Percentiles rank a stretch among this genome's conserved stretches.
These are phyloP conservation scores for Amphimallon solstitiale DNA, from an alignment of 2,888 invertebrate species.

Conservation along the genomic window DNA sequence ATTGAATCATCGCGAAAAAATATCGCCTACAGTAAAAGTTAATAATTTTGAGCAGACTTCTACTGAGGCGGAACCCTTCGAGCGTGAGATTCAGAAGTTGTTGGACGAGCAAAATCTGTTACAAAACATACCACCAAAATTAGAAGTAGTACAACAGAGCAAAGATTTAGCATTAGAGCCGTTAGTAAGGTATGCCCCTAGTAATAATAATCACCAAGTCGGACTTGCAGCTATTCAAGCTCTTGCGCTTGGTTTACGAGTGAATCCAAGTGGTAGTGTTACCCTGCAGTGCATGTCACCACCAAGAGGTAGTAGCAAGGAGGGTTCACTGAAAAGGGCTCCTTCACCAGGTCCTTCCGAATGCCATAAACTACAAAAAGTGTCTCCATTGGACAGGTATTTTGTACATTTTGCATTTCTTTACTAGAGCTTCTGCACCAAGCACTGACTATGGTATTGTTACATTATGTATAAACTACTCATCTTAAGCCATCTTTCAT, in stretches of 20 bases:
- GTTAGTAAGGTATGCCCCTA: constrained; percentile 57
- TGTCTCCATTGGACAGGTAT: constrained; percentile 63
- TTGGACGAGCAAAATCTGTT: constrained; percentile 77
- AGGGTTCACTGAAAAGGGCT: constrained; percentile 63
- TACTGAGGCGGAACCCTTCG: constrained; percentile 73
- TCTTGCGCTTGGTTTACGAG: constrained; percentile 67
- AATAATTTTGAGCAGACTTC: constrained; percentile 65
- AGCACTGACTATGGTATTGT: constrained; percentile 13
- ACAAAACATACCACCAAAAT: constrained; percentile 70
- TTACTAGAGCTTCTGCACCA: constrained; percentile 30
- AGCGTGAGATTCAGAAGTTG: constrained; percentile 82
- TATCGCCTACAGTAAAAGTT: constrained; percentile 58
- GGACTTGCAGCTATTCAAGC: constrained; percentile 83
- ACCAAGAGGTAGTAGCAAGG: constrained; percentile 64
- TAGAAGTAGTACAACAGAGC: constrained; percentile 70
- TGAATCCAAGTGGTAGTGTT: constrained; percentile 60
- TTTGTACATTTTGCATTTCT: constrained; percentile 18
- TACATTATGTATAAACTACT: constrained; percentile 12
- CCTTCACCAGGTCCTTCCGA: constrained; percentile 60
- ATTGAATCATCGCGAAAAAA: constrained; percentile 62
- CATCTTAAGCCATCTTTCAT: background rate
- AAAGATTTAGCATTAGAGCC: constrained; percentile 69
- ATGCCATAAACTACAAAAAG: constrained; percentile 61
- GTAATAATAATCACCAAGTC: constrained; percentile 76
- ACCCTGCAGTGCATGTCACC: constrained; percentile 62